These are phyloP conservation scores for Podilymbus podiceps DNA, from an alignment of 2,113 vertebrate species.

Conservation along the genomic window DNA sequence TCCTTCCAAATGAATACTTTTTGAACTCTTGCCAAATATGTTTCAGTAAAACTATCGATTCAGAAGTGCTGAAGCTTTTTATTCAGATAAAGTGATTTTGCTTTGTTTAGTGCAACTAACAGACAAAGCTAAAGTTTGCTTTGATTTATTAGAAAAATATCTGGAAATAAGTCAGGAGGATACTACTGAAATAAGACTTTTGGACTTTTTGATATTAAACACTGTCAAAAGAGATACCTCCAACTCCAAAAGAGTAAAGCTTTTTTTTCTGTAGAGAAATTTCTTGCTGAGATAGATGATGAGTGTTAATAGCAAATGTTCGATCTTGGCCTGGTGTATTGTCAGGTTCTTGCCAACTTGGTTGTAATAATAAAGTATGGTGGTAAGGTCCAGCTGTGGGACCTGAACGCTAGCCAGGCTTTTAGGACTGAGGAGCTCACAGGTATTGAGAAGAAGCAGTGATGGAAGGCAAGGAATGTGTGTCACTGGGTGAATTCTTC, in stretches of 20 bases:
- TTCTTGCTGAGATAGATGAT: neutral
- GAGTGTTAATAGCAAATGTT: neutral
- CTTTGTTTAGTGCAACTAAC: neutral
- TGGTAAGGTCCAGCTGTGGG: neutral
- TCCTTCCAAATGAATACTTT: neutral
- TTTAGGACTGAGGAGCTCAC: neutral
- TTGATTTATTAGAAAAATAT: neutral
- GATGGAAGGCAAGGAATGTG: neutral
- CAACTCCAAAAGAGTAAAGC: neutral
- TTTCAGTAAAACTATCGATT: neutral
- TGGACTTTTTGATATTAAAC: neutral
- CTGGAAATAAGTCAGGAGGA: neutral
- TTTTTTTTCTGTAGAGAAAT: neutral
- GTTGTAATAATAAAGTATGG: neutral
- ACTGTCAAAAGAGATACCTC: neutral
- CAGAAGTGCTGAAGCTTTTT: neutral
- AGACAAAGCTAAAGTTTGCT: neutral
- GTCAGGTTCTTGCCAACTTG: neutral
- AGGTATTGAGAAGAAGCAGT: neutral
- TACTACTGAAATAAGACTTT: neutral
- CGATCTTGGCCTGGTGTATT: neutral
- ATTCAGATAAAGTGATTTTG: neutral
- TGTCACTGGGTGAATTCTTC: neutral
- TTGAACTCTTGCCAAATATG: neutral
- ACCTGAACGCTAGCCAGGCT: neutral